Conservation (phyloP, 2,888 invertebrate genomes). For the Willowsia nigromaculata region DNA sequence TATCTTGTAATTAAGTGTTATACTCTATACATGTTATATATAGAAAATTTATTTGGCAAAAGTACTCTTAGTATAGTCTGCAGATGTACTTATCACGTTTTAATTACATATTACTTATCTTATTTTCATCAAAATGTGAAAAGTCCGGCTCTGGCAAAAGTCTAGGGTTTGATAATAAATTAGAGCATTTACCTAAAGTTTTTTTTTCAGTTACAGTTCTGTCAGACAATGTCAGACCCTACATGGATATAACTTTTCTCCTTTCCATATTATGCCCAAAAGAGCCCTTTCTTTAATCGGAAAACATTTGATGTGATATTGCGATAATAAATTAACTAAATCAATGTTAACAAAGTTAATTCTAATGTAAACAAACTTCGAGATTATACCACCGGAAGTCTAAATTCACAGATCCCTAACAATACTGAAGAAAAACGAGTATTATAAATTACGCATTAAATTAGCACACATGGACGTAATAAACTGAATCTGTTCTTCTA, state of each 20-base stretch:
- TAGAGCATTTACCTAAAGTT: neutral
- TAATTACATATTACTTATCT: neutral
- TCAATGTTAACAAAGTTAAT: neutral
- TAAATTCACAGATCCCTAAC: conserved; percentile 8
- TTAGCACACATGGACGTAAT: conserved; percentile 31
- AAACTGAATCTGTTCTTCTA: conserved; percentile 7
- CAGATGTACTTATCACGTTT: neutral
- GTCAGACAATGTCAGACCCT: neutral
- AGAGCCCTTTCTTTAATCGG: neutral
- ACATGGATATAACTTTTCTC: neutral
- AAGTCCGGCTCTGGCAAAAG: neutral
- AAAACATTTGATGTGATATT: neutral
- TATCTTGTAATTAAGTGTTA: neutral
- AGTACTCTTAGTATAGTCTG: conserved; percentile 12
- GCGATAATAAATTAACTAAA: neutral
- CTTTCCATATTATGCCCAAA: neutral
- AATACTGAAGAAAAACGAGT: conserved; percentile 33
- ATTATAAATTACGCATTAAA: neutral
- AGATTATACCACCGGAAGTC: neutral
- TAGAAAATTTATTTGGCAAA: conserved; percentile 27
- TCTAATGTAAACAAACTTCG: neutral
- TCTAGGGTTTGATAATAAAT: neutral
- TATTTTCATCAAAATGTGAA: neutral
- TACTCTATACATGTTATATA: neutral
- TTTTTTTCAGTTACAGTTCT: neutral